Evolutionary conservation across 2,888 invertebrate genomes (phyloP).

Genomic region (Callyntrura sp.): DNA sequence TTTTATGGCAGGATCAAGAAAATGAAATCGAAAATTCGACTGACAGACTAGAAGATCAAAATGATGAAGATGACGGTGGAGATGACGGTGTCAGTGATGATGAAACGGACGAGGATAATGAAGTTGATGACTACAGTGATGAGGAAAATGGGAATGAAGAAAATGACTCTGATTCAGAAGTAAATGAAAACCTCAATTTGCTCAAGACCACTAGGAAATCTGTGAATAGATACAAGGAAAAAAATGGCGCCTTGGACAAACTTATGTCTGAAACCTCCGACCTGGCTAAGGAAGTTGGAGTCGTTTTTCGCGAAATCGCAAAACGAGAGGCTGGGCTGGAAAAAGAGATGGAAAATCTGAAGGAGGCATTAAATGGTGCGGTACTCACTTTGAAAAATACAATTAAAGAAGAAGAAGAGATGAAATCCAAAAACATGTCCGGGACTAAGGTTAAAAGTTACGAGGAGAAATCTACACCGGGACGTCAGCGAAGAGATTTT

Average conservation of each 20-base stretch:
- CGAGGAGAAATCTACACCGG: not conserved
- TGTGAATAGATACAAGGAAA: slow-evolving; percentile 24
- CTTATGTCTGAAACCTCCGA: slow-evolving; percentile 75
- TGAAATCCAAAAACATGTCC: not conserved
- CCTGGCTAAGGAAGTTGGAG: slow-evolving; percentile 74
- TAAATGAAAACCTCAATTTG: not conserved
- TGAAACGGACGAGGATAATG: slow-evolving; percentile 12
- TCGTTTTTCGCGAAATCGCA: slow-evolving; percentile 70
- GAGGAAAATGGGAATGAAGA: slow-evolving; percentile 13
- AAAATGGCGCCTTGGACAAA: slow-evolving; percentile 48
- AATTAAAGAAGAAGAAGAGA: slow-evolving; percentile 20
- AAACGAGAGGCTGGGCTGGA: slow-evolving; percentile 73
- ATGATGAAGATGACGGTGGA: not conserved
- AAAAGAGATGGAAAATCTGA: slow-evolving; percentile 76
- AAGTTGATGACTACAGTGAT: slow-evolving; percentile 16
- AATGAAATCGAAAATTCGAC: not conserved
- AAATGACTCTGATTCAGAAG: not conserved
- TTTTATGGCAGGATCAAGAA: not conserved
- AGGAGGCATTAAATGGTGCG: slow-evolving; percentile 72
- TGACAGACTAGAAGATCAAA: not conserved
- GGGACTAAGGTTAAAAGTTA: not conserved
- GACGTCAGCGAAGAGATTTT: slow-evolving; percentile 44
- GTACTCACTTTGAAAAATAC: slow-evolving; percentile 70
- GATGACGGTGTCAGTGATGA: not conserved
- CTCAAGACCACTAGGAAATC: slow-evolving; percentile 1